These are phyloP conservation scores for Ptychochromis oligacanthus DNA, from an alignment of 2,113 vertebrate species.

Conservation along the genomic window DNA sequence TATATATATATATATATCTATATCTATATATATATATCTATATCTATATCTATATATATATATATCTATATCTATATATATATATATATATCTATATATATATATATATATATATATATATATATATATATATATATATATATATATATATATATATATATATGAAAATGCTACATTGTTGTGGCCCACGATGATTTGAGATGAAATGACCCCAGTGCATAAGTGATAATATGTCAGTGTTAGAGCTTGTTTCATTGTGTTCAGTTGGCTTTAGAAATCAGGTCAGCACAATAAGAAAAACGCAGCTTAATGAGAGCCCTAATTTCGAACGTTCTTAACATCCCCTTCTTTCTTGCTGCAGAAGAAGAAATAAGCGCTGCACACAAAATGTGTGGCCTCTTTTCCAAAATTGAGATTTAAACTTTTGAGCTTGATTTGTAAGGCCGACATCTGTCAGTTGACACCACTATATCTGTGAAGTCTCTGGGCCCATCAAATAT, in stretches of 20 bases:
- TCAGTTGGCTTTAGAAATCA: not conserved
- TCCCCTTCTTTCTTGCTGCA: not conserved
- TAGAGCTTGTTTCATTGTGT: not conserved
- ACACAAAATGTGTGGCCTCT: not conserved
- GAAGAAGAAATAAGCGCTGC: not conserved
- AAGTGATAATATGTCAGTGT: not conserved
- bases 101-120: too few relatives aligned
- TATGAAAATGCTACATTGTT: too few relatives aligned
- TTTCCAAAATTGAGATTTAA: slow-evolving; percentile 6
- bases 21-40: too few relatives aligned
- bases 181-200: too few relatives aligned
- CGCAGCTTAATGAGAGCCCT: not conserved
- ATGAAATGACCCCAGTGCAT: too few relatives aligned
- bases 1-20: too few relatives aligned
- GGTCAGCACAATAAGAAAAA: not conserved
- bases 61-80: too few relatives aligned
- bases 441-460: slow-evolving; percentile 29
- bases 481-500: slow-evolving; percentile 65
- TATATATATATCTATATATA: too few relatives aligned
- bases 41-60: too few relatives aligned
- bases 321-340: not conserved
- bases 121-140: too few relatives aligned
- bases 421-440: slow-evolving; percentile 3
- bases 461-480: slow-evolving; percentile 35
- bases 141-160: too few relatives aligned